Percentiles rank a stretch among this genome's conserved stretches.
Evolutionary conservation across 2,113 vertebrate species (phyloP).

Genomic region (Coptodon bakossiorum): DNA sequence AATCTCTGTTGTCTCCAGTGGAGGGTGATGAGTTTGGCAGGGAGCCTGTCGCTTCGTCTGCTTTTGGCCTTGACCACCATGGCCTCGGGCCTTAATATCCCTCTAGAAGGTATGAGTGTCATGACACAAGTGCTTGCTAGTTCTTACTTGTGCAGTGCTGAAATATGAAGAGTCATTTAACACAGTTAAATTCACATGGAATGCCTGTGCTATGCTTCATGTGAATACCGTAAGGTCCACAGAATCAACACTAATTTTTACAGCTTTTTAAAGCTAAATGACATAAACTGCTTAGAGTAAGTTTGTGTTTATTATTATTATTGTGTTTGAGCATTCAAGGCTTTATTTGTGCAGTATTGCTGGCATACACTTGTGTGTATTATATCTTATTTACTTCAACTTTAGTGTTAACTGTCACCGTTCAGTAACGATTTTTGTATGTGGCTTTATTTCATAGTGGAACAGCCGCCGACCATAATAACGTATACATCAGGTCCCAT

Average conservation of each 20-base stretch:
- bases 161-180: background rate
- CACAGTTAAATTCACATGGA: background rate
- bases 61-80: conserved; percentile 56
- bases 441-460: conserved; percentile 70
- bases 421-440: background rate
- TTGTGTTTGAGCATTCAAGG: background rate
- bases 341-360: background rate
- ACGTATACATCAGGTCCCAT: conserved; percentile 71
- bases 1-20: conserved; percentile 32
- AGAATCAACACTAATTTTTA: background rate
- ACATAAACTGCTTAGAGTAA: background rate
- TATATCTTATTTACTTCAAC: background rate
- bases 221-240: background rate
- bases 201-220: background rate
- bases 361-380: background rate
- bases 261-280: background rate
- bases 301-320: background rate
- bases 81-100: conserved; percentile 69
- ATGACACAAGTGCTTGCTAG: background rate
- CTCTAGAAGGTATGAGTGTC: conserved; percentile 74
- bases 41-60: conserved; percentile 58
- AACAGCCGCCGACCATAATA: conserved; percentile 84
- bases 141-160: background rate
- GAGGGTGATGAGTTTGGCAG: conserved; percentile 69
- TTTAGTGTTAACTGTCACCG: background rate